Conservation (phyloP, 2,888 invertebrate species). For the Idaea straminata region DNA sequence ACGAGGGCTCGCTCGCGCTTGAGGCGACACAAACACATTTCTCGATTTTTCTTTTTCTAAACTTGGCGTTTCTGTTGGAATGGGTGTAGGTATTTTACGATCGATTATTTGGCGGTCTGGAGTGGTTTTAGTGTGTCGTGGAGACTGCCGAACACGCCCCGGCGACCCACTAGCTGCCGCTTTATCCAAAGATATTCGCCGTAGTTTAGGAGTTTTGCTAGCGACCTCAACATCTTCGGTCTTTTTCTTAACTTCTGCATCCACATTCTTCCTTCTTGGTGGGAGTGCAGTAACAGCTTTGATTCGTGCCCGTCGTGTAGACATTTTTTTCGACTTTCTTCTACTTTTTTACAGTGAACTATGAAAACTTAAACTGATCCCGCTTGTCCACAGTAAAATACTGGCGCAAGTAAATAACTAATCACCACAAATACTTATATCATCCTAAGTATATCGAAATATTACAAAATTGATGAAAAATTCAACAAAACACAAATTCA, state of each 20-base stretch:
- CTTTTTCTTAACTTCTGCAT: constrained; percentile 42
- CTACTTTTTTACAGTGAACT: not conserved
- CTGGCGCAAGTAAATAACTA: not conserved
- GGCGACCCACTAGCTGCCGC: constrained; percentile 25
- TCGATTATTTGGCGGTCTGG: constrained; percentile 21
- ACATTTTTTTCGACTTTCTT: constrained; percentile 59
- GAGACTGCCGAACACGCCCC: constrained; percentile 28
- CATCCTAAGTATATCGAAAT: not conserved
- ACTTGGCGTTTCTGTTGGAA: constrained; percentile 31
- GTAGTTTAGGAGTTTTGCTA: constrained; percentile 44
- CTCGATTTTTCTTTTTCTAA: constrained; percentile 20
- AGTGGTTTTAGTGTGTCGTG: constrained; percentile 23
- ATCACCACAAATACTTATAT: not conserved
- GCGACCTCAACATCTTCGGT: constrained; percentile 34
- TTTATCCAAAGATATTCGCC: constrained; percentile 33
- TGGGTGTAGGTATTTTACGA: constrained; percentile 23
- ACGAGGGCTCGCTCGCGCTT: constrained; percentile 38
- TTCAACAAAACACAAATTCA: not conserved
- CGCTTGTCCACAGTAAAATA: not conserved
- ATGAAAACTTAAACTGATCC: not conserved
- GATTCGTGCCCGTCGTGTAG: constrained; percentile 84
- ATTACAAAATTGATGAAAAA: not conserved
- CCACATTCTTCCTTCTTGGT: constrained; percentile 66
- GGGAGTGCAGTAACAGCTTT: constrained; percentile 87
- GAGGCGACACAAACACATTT: constrained; percentile 51